Conservation (phyloP, 1,140 invertebrate genomes). For the Danaus plexippus region DNA sequence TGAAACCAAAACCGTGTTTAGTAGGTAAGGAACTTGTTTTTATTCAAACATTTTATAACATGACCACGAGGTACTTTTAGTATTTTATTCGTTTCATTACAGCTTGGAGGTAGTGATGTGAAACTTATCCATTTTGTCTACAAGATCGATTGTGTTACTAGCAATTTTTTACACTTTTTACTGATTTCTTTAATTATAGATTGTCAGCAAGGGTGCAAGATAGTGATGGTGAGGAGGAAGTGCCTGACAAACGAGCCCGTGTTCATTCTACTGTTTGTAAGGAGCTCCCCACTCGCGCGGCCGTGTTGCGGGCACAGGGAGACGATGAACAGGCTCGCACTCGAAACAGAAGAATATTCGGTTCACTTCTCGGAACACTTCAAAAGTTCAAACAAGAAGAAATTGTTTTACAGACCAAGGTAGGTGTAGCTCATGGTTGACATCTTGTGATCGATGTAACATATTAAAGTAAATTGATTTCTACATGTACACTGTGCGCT, state of each 20-base stretch:
- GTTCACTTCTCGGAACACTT: slow-evolving; percentile 91
- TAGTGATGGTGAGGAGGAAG: slow-evolving; percentile 64
- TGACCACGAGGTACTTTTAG: background rate
- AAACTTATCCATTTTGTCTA: background rate
- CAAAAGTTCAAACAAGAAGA: slow-evolving; percentile 97
- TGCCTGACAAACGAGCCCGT: slow-evolving; percentile 45
- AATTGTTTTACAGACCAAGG: slow-evolving; percentile 86
- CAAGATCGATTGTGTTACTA: no score
- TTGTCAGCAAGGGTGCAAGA: slow-evolving; percentile 55
- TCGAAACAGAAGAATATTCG: slow-evolving; percentile 95
- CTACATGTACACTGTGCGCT: no score
- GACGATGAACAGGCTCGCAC: slow-evolving; percentile 87
- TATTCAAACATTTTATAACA: background rate
- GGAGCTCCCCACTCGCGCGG: slow-evolving; percentile 61
- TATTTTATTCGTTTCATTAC: background rate
- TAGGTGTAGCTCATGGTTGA: slow-evolving; percentile 22
- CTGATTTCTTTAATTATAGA: slow-evolving; percentile 25
- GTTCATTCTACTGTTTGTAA: slow-evolving; percentile 60
- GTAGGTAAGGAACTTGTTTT: slow-evolving; percentile 42
- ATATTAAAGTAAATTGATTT: no score
- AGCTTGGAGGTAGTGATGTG: background rate
- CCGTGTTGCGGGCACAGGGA: slow-evolving; percentile 81
- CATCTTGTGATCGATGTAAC: no score
- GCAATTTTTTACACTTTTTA: no score
- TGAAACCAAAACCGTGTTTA: slow-evolving; percentile 70